Evolutionary conservation across 2,888 invertebrate species (phyloP).

Genomic region (Lepidonotus clava): DNA sequence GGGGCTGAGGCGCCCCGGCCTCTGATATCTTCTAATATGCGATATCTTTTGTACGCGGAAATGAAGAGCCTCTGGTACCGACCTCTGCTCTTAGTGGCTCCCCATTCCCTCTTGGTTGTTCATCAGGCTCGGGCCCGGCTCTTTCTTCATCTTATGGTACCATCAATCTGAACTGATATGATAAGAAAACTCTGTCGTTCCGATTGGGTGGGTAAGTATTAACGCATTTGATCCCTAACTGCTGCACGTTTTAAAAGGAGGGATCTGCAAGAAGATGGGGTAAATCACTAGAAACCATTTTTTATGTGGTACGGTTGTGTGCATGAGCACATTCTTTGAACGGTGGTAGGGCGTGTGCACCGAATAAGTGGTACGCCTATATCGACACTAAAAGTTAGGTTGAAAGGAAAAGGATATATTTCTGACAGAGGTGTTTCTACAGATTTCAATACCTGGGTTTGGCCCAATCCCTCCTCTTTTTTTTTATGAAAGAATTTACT

Average conservation of each 20-base stretch:
- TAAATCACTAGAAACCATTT: not conserved
- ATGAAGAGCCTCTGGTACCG: not conserved
- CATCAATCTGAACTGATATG: conserved; percentile 7
- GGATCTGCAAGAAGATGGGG: not conserved
- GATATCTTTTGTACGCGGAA: not conserved
- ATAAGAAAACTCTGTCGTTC: not conserved
- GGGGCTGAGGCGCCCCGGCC: no score
- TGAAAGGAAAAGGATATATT: no score
- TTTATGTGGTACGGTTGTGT: no score
- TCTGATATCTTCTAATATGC: conserved; percentile 32
- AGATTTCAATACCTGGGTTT: no score
- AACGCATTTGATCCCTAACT: not conserved
- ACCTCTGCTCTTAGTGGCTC: not conserved
- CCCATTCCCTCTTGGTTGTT: not conserved
- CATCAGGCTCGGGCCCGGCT: not conserved
- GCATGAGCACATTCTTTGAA: no score
- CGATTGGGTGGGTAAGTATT: conserved; percentile 5
- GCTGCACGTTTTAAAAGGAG: not conserved
- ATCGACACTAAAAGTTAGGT: no score
- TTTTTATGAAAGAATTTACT: no score
- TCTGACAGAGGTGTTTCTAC: no score
- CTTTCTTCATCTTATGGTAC: not conserved
- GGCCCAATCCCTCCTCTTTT: no score
- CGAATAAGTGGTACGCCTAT: no score
- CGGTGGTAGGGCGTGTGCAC: no score